Evolutionary conservation across 2,888 invertebrate genomes (phyloP), one percentile per base, ranked within the genome.

Genomic region (Listrodromus nycthemerus): DNA sequence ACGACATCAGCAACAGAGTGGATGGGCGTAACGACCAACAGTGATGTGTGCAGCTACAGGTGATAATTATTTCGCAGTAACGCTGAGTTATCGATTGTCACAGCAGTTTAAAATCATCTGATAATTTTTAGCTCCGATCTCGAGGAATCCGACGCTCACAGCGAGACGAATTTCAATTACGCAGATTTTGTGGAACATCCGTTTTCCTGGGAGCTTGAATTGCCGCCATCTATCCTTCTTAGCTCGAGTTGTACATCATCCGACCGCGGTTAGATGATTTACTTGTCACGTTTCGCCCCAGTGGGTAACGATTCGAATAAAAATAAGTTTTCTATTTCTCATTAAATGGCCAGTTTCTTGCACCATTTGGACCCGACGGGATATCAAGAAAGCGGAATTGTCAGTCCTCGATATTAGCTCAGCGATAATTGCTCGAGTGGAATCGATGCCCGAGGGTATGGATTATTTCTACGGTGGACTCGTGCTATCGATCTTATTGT

Each of bases 331-430:
- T 24, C 27, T n/a, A n/a, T 37, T 30, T 50, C 13, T 10, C 13
- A 19, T 45, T 45, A 33, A 71, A 48, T 45, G 90, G 94, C 27
- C 93, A 98, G 98, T 99, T 84, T 98, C 98, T 90, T 99, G 99
- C 92, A 98, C 98, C 70, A 97, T 99, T 94, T 99, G 99, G 98
- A 98, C 98, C 91, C 96, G 96, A 41, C 96, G 97, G 7, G 98
- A 98, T 85, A 96, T 97, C 30, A 97, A 98, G 91, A 98, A 99
- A 92, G 97, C 98, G 0, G 98, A 99, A 93, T 95, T 99, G 86
- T 98, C 98, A 0, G 98, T 98, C 2, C 95, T 99, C 82, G 99
- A 99, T 94, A 98, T 99, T 89, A 98, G 98, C 91, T 98, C 98
- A 89, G 97, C 97, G 86, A 98, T 99, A 90, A 98, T 99, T 86